A percentile compares a stretch with the other conserved stretches of the same genome.
phyloP scores from a whole-genome alignment of 2,797 vertebrate species.

The Malurus splendens region DNA sequence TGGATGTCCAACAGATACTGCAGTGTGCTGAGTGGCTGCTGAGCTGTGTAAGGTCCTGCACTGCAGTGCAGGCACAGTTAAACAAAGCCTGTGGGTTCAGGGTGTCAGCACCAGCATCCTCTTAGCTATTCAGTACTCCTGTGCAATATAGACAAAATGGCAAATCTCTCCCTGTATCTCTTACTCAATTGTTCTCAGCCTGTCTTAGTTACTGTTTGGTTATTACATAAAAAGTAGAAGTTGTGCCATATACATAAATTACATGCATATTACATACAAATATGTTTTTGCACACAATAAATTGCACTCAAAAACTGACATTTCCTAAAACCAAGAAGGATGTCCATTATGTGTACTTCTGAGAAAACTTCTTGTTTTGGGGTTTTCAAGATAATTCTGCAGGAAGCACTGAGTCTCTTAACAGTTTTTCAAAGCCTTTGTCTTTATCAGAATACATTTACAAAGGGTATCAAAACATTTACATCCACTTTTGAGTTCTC shows the following conservation, averaged over 20 bases:
- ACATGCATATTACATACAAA: background rate
- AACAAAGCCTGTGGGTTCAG: background rate
- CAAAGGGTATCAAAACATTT: background rate
- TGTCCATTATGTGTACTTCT: accelerated
- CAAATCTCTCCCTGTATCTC: background rate
- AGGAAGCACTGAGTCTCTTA: background rate
- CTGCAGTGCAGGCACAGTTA: background rate
- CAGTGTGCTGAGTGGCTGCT: background rate
- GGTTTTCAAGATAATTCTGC: background rate
- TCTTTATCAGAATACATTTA: background rate
- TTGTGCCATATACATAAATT: background rate
- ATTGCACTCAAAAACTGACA: background rate
- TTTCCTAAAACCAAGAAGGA: background rate
- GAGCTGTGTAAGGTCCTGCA: background rate
- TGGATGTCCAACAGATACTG: background rate
- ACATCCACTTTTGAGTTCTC: background rate
- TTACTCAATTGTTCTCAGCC: background rate
- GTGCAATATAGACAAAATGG: background rate
- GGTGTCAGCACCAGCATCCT: background rate
- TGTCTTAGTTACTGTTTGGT: background rate
- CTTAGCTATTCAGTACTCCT: background rate
- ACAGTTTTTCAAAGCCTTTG: background rate
- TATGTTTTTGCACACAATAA: background rate
- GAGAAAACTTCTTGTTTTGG: background rate
- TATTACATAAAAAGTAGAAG: background rate